phyloP scores from a whole-genome alignment of 2,797 vertebrate species.

The Premnoplex brunnescens region DNA sequence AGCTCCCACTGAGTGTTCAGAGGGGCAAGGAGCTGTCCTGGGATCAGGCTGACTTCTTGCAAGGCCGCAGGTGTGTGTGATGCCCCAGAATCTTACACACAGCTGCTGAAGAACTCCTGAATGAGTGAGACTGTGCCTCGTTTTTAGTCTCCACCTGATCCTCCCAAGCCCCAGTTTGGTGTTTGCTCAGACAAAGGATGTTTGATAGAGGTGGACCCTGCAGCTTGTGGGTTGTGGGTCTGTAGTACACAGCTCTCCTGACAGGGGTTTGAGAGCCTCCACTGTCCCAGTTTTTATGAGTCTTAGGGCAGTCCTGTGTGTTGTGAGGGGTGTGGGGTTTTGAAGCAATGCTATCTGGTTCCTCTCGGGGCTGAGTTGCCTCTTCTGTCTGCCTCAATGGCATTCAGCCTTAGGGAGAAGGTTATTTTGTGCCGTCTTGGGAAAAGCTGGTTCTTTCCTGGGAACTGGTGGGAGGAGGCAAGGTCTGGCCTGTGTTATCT shows the following conservation, averaged over 20 bases:
- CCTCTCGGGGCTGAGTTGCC: rapidly evolving
- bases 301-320: not conserved
- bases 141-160: not conserved
- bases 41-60: not conserved
- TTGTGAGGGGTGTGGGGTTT: not conserved
- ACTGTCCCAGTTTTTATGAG: rapidly evolving
- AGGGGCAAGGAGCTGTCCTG: not conserved
- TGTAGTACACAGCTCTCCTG: not conserved
- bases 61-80: not conserved
- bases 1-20: not conserved
- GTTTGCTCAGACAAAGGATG: not conserved
- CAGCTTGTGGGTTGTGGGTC: not conserved
- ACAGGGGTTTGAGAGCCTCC: not conserved
- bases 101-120: not conserved
- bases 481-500: not conserved
- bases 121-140: not conserved
- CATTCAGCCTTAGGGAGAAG: too few species aligned
- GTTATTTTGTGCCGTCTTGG: not conserved
- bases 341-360: not conserved
- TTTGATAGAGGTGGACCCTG: not conserved
- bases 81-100: not conserved
- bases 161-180: not conserved
- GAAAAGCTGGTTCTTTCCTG: not conserved
- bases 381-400: not conserved
- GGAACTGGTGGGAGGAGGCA: not conserved